Base-by-base conservation (phyloP, 1,140 invertebrate species). In the Eumaeus atala region DNA sequence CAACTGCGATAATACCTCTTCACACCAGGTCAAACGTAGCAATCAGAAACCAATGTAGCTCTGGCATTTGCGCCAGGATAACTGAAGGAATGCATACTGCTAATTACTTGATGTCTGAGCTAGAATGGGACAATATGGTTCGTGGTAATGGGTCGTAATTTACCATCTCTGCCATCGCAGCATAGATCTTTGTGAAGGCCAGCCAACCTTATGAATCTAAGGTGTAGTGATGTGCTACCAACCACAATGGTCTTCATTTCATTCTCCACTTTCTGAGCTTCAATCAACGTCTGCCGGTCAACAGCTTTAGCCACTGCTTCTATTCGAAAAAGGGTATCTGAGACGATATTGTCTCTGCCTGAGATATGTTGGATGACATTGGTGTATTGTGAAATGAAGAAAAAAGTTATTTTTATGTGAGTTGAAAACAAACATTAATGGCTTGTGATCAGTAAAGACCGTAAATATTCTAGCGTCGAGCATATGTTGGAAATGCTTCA, bases 21-120 rank as follows among this genome's bases (percentile, higher is more conserved):
- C n/a, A 59, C 14, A 10, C 56, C 51, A 17, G 56, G 56, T 51
- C 56, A 58, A 1, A 58, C 36, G 28, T 53, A 58, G 16, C 44
- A 14, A 12, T 51, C 52, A 3, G 48, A 16, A 0, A 59, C 51
- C 21, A 59, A 14, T 18, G 35, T 54, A n/a, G 28, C 40, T 40
- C 48, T 50, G 28, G 58, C 51, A 16, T 54, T 54, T 9, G 49
- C 33, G 16, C 51, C 51, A 37, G 52, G 52, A 37, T 59, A 52
- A 33, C 52, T 59, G 7, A 55, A 33, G 18, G 36, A 54, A 40
- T 59, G 58, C 28, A 58, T 34, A 40, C 51, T 54, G n/a, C 53
- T 34, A 36, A 58, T 49, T 9, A 54, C 21, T 53, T 58, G 42
- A 8, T 42, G 56, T 28, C 51, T 28, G 11, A 38, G 28, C 21